Evolutionary conservation across 2,113 vertebrate species (phyloP).

Genomic region (Strigops habroptila): DNA sequence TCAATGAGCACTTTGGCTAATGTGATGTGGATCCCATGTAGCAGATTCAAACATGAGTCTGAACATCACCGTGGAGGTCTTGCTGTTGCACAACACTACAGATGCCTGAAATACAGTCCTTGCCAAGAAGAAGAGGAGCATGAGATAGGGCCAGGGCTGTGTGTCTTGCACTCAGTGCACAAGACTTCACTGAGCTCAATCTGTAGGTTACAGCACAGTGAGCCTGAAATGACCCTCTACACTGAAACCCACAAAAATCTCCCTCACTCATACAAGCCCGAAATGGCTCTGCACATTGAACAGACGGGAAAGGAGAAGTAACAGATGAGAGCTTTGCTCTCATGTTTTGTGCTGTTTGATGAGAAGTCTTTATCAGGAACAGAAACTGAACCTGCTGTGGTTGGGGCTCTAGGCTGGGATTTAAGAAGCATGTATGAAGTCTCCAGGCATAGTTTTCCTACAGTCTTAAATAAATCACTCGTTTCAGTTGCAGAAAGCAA

Average conservation of each 20-base stretch:
- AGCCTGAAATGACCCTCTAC: neutral
- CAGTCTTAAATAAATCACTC: neutral
- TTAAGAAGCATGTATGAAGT: neutral
- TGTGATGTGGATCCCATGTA: neutral
- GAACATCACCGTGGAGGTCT: neutral
- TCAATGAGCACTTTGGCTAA: neutral
- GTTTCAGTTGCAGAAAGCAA: neutral
- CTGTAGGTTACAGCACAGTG: neutral
- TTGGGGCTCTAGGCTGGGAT: neutral
- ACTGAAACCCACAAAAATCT: neutral
- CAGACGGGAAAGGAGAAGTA: neutral
- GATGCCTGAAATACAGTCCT: neutral
- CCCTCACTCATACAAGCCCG: neutral
- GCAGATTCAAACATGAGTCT: neutral
- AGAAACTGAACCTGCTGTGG: neutral
- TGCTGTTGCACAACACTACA: neutral
- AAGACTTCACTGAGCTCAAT: neutral
- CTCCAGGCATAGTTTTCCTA: neutral
- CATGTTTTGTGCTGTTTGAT: neutral
- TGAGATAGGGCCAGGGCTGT: neutral
- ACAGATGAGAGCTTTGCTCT: neutral
- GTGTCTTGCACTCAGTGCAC: neutral
- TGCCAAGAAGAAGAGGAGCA: neutral
- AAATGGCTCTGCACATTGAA: neutral
- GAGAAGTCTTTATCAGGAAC: neutral